phyloP scores from a whole-genome alignment of 2,797 vertebrate species.

The Pogonophryne albipinna region DNA sequence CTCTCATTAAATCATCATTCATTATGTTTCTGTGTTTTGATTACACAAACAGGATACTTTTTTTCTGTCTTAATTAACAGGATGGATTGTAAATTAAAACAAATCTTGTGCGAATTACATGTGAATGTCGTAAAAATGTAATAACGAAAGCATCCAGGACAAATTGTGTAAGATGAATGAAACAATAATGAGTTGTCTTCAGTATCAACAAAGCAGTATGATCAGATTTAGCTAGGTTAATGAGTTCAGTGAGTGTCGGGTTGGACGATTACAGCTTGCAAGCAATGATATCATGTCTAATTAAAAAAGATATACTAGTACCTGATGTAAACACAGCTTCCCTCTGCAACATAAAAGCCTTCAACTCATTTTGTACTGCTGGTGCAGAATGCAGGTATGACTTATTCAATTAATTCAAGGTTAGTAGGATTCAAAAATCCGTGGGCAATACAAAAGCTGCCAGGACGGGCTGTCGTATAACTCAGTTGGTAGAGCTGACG shows the following conservation, averaged over 20 bases:
- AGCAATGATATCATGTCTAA: not conserved
- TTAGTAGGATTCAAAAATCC: not conserved
- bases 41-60: not conserved
- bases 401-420: not conserved
- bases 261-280: not conserved
- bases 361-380: not conserved
- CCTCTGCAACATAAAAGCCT: not conserved
- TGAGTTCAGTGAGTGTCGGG: not conserved
- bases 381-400: not conserved
- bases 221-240: not conserved
- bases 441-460: not conserved
- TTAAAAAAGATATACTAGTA: not conserved
- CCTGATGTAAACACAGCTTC: not conserved
- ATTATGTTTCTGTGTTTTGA: not conserved
- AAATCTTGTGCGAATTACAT: too few relatives aligned
- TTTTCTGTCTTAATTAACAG: not conserved
- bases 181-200: not conserved
- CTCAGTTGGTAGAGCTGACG: too few relatives aligned
- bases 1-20: slow-evolving; percentile 5
- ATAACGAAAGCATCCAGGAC: not conserved
- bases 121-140: too few relatives aligned
- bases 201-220: not conserved
- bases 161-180: not conserved
- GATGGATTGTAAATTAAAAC: not conserved
- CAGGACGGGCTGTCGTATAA: too few relatives aligned